Percentiles rank a stretch among this genome's conserved stretches.
Evolutionary conservation across 1,140 invertebrate genomes (phyloP).

Genomic region (Microplitis demolitor): DNA sequence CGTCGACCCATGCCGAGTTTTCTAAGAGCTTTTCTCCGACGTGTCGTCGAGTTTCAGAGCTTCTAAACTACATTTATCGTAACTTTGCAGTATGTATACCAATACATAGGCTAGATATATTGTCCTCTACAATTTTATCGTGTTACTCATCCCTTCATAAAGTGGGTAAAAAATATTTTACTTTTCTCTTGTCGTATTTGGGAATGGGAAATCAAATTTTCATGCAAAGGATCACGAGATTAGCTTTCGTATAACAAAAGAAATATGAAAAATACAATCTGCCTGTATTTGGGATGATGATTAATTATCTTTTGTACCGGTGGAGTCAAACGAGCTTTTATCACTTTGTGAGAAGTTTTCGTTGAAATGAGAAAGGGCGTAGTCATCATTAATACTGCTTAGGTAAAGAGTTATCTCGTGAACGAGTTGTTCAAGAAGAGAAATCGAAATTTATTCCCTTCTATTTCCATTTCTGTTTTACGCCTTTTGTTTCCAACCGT

Average conservation of each 20-base stretch:
- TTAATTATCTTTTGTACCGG: not conserved
- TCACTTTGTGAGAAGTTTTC: too few relatives aligned
- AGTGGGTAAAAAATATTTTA: not conserved
- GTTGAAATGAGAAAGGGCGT: too few relatives aligned
- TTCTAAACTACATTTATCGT: constrained; percentile 16
- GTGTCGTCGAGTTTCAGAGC: constrained; percentile 12
- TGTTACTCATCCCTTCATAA: too few relatives aligned
- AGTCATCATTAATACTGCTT: too few relatives aligned
- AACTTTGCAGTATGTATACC: constrained; percentile 6
- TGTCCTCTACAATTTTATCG: not conserved
- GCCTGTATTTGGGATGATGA: not conserved
- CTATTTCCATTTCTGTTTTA: too few relatives aligned
- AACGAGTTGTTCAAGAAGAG: too few relatives aligned
- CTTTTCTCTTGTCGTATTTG: not conserved
- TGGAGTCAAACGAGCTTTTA: not conserved
- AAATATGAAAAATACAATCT: not conserved
- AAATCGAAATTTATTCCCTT: too few relatives aligned
- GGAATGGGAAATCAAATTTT: not conserved
- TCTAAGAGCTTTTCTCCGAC: constrained; percentile 28
- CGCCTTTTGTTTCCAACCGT: too few relatives aligned
- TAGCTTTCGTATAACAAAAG: not conserved
- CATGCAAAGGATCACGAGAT: not conserved
- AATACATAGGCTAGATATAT: not conserved
- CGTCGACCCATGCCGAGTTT: constrained; percentile 38
- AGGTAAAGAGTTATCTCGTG: too few relatives aligned